Conservation (phyloP, 2,888 invertebrate genomes). For the Heteromurus nitidus region DNA sequence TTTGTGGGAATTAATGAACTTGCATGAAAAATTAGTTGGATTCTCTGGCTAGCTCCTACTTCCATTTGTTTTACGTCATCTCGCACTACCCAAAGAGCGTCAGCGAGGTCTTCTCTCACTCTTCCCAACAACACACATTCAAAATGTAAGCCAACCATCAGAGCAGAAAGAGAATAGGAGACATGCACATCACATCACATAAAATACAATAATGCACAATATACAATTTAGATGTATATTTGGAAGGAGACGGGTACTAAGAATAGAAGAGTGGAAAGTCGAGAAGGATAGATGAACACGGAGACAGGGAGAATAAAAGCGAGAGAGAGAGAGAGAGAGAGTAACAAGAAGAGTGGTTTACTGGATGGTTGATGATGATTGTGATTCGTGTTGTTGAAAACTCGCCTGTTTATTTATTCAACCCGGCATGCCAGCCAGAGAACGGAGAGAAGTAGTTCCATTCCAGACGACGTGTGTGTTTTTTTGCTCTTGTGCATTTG, state of each 20-base stretch:
- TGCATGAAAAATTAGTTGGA: conserved; percentile 60
- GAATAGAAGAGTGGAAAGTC: not conserved
- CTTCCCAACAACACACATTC: conserved; percentile 15
- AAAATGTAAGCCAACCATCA: too few relatives aligned
- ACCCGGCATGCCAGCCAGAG: conserved; percentile 24
- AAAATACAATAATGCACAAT: not conserved
- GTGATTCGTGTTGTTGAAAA: conserved; percentile 56
- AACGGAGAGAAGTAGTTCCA: conserved; percentile 44
- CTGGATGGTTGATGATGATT: conserved; percentile 52
- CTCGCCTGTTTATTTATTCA: conserved; percentile 52
- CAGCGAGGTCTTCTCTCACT: too few relatives aligned
- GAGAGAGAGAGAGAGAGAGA: not conserved
- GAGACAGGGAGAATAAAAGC: too few relatives aligned
- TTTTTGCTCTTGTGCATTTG: conserved; percentile 16
- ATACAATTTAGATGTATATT: not conserved
- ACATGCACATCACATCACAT: conserved; percentile 12
- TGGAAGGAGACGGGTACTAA: not conserved
- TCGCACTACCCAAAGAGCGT: not conserved
- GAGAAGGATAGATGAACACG: not conserved
- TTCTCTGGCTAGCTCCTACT: conserved; percentile 51
- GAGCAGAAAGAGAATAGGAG: conserved; percentile 36
- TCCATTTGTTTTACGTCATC: conserved; percentile 57
- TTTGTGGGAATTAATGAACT: conserved; percentile 62
- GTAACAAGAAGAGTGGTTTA: conserved; percentile 39
- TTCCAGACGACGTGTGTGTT: conserved; percentile 31